Conservation (phyloP, 1,140 invertebrate genomes). For the Drosophila auraria region DNA sequence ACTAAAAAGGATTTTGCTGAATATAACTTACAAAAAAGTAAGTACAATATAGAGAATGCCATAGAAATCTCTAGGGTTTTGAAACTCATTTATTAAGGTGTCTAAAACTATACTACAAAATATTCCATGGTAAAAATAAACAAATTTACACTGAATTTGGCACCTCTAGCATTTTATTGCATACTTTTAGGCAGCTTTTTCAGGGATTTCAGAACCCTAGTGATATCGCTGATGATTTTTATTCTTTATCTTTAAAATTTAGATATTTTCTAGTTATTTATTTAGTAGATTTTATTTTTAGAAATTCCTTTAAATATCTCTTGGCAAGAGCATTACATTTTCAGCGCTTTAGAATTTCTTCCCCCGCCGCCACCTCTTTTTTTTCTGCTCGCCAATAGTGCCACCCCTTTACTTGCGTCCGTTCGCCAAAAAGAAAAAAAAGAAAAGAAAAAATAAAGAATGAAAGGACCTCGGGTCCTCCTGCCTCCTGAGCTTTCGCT, state of each 20-base stretch:
- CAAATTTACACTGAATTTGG: too few species aligned
- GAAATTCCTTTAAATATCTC: too few species aligned
- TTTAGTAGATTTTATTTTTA: too few species aligned
- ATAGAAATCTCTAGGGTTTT: too few species aligned
- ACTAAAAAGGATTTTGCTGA: too few species aligned
- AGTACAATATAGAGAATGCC: too few species aligned
- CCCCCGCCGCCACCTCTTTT: not conserved
- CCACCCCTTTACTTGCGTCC: slow-evolving; percentile 75
- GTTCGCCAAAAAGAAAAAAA: slow-evolving; percentile 23
- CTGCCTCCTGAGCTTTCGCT: slow-evolving; percentile 33
- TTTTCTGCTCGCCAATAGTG: slow-evolving; percentile 39
- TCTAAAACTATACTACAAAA: too few species aligned
- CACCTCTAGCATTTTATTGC: not conserved
- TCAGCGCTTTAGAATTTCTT: not conserved
- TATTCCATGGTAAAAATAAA: too few species aligned
- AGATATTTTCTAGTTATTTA: too few species aligned
- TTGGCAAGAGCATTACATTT: not conserved
- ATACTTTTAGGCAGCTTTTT: not conserved
- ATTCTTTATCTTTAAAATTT: too few species aligned
- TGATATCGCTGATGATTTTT: not conserved
- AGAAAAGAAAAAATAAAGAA: slow-evolving; percentile 12
- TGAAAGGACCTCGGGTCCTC: slow-evolving; percentile 19
- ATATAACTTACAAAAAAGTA: too few species aligned
- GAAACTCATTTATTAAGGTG: too few species aligned
- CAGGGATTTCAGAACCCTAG: not conserved